Conservation (phyloP, 1,140 invertebrate genomes). For the Aethina tumida region DNA sequence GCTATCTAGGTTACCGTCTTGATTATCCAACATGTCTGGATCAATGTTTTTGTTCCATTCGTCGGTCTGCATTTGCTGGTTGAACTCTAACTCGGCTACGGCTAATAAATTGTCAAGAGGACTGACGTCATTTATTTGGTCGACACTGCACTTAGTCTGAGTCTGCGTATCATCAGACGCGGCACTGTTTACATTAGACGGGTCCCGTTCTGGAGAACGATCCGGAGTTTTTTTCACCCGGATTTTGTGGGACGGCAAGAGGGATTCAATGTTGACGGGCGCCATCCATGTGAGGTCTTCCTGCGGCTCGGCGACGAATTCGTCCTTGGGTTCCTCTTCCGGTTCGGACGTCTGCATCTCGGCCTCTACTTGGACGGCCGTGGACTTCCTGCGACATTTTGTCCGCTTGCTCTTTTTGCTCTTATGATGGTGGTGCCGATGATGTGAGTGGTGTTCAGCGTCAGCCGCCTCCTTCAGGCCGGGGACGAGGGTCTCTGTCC, state of each 20-base stretch:
- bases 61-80: constrained; percentile 34
- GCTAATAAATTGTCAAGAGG: constrained; percentile 47
- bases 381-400: constrained; percentile 24
- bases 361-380: constrained; percentile 24
- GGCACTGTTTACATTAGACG: constrained; percentile 28
- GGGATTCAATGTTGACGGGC: constrained; percentile 44
- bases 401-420: constrained; percentile 24
- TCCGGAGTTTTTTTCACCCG: constrained; percentile 36
- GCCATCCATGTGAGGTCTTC: constrained; percentile 6
- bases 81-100: constrained; percentile 46
- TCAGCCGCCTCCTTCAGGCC: constrained; percentile 41
- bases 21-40: background rate
- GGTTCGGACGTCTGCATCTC: constrained; percentile 16
- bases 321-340: constrained; percentile 14
- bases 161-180: constrained; percentile 19
- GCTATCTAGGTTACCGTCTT: constrained; percentile 8
- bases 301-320: constrained; percentile 3
- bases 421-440: constrained; percentile 25
- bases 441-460: constrained; percentile 13
- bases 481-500: constrained; percentile 54
- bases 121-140: constrained; percentile 34
- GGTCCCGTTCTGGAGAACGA: constrained; percentile 15
- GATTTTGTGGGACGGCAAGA: constrained; percentile 47
- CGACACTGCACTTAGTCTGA: constrained; percentile 26
- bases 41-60: constrained; percentile 25